Percentiles rank a stretch among this genome's conserved stretches.
Conservation (phyloP, 2,113 vertebrate species). For the Cinclus cinclus region DNA sequence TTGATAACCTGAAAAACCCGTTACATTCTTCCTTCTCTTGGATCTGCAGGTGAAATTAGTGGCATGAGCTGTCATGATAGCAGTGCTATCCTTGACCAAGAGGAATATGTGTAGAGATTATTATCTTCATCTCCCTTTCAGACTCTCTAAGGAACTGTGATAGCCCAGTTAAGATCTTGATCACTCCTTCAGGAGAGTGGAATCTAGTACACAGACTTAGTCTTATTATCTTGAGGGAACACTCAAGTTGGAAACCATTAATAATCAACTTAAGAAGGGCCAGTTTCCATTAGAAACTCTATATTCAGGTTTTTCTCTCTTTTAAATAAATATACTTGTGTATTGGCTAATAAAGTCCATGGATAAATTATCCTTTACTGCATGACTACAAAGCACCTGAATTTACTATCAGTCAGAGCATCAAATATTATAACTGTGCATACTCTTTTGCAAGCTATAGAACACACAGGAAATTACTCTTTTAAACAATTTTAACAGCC, state of each 20-base stretch:
- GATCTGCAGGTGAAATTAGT: background rate
- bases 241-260: background rate
- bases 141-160: background rate
- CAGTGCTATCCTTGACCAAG: background rate
- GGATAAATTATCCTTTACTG: background rate
- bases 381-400: background rate
- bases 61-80: background rate
- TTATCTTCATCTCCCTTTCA: background rate
- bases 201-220: background rate
- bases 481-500: background rate
- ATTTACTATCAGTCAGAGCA: background rate
- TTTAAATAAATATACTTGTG: background rate
- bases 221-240: background rate
- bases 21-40: background rate
- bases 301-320: background rate
- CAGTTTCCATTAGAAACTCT: background rate
- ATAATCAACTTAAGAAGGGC: background rate
- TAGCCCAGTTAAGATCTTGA: background rate
- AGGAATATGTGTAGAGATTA: background rate
- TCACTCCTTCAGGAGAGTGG: background rate
- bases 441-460: background rate
- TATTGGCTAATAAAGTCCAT: background rate
- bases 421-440: background rate
- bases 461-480: background rate
- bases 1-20: background rate